A percentile compares a stretch with the other conserved stretches of the same genome.
These are phyloP conservation scores for Otus sunia DNA, from an alignment of 2,113 vertebrate species.

Conservation along the genomic window DNA sequence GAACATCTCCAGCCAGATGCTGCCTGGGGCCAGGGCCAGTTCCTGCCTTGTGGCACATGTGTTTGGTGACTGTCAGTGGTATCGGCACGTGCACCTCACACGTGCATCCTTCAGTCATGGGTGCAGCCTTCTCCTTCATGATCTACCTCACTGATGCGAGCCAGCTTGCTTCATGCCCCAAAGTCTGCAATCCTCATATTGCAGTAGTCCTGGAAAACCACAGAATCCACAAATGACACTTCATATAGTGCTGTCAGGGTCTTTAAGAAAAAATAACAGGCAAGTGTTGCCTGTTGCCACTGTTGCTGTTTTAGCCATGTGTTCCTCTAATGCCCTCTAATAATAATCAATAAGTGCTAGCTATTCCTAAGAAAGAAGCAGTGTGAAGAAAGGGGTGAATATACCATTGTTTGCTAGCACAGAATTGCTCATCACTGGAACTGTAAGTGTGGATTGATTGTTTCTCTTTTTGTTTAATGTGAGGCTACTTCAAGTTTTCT, in stretches of 20 bases:
- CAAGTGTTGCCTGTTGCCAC: not conserved
- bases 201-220: not conserved
- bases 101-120: accelerated
- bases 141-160: not conserved
- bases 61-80: not conserved
- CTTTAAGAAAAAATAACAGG: not conserved
- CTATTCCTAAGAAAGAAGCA: not conserved
- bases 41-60: not conserved
- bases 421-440: not conserved
- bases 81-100: not conserved
- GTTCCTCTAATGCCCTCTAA: not conserved
- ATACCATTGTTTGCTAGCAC: not conserved
- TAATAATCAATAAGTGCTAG: not conserved
- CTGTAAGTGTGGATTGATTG: not conserved
- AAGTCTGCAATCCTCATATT: not conserved
- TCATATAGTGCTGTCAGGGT: not conserved
- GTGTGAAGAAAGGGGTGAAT: not conserved
- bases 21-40: too few relatives aligned
- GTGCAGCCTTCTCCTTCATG: accelerated
- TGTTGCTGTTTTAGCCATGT: not conserved
- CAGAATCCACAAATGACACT: not conserved
- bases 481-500: not conserved
- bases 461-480: not conserved
- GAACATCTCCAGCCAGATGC: not conserved
- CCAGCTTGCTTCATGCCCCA: not conserved